Percentiles rank a stretch among this genome's conserved stretches.
These are phyloP conservation scores for Periophthalmodon schlosseri DNA, from an alignment of 2,113 vertebrate species.

Conservation along the genomic window DNA sequence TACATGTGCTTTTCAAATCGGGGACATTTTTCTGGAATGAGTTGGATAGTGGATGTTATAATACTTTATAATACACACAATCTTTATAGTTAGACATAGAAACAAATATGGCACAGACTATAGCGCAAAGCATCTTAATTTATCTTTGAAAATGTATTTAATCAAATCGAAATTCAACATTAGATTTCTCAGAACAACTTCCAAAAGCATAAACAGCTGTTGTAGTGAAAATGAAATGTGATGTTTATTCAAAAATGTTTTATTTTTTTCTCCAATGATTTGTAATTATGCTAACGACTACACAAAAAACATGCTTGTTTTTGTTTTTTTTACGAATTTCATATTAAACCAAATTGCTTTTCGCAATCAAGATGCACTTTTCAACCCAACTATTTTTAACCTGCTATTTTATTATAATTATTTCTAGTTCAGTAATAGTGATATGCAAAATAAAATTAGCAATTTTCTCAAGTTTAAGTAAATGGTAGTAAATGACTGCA, in stretches of 20 bases:
- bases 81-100: no score
- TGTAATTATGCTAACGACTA: not conserved
- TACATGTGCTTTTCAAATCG: not conserved
- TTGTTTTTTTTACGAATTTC: not conserved
- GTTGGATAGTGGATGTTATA: not conserved
- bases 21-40: not conserved
- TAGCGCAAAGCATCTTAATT: no score
- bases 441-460: no score
- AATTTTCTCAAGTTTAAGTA: not conserved
- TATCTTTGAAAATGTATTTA: no score
- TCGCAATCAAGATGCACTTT: not conserved
- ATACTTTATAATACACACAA: not conserved
- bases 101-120: not conserved
- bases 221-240: not conserved
- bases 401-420: not conserved
- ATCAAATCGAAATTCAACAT: no score
- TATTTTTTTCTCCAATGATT: no score
- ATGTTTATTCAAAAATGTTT: not conserved
- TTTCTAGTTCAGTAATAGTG: not conserved
- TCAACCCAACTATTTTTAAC: not conserved
- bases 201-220: not conserved
- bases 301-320: not conserved
- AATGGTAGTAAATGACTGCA: not conserved
- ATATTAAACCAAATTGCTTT: no score
- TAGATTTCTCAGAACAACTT: not conserved